Base-by-base conservation (phyloP, 2,113 vertebrate species). In the Aphelocoma coerulescens region DNA sequence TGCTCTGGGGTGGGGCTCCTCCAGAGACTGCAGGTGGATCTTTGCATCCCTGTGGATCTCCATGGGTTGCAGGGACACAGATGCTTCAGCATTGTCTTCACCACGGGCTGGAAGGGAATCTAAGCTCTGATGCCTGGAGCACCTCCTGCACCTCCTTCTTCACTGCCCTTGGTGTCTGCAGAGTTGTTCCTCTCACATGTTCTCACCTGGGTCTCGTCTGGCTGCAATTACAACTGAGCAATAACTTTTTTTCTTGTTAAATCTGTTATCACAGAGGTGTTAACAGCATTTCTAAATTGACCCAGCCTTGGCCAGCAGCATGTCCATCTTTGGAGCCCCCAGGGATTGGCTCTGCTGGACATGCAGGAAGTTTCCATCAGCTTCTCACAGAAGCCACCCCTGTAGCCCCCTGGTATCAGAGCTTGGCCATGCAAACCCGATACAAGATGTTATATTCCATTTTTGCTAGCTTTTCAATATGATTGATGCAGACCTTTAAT, bases 381-480 rank as follows among this genome's bases (percentile, higher is more conserved):
- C 28, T 85, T 46, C 59, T 39, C n/a, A 33, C 11, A 33, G 28
- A 23, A 33, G 9, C 7, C 11, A 24, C 3, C 3, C 28, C 19
- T 30, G 15, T 19, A 41, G 12, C 3, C 1, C 23, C 23, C 9
- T 10, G 0, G 3, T 24, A 20, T 39, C 23, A 75, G 66, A 85
- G 19, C 16, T 10, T 35, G 52, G 16, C 13, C 26, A 9, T 32
- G 52, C 7, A 37, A 76, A 76, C 13, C 9, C 6, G 8, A 6
- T 32, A 22, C 14, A 44, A 59, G 7, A 8, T 52, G 43, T 72
- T 91, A 63, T 89, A 89, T 96, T 97, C 96, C 44, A 91, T 93
- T 97, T 97, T 96, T 95, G 75, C 63, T 95, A 88, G 81, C 57
- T 96, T 96, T 97, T 96, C 90, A 92, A 41, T 89, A 78, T 91